A percentile compares a stretch with the other conserved stretches of the same genome.
Evolutionary conservation across 2,797 vertebrate species (phyloP).

Genomic region (Macropodus opercularis): DNA sequence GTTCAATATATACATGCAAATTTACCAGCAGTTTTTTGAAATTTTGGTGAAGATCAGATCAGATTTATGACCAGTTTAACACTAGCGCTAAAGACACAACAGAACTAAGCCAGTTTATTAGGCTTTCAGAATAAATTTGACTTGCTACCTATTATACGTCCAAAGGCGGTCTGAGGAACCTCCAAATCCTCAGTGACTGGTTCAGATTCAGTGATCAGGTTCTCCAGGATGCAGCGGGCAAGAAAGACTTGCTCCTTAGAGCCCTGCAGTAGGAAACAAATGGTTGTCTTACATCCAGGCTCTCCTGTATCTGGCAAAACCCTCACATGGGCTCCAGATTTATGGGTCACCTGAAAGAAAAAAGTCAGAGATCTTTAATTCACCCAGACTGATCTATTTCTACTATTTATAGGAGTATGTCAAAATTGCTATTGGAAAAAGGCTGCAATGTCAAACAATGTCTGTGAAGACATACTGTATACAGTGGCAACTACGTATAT

Average conservation of each 20-base stretch:
- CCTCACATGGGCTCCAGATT: constrained; percentile 83
- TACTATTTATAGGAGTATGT: too few species aligned
- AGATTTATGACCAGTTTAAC: neutral
- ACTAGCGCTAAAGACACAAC: neutral
- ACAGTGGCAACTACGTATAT: too few species aligned
- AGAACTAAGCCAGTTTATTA: neutral
- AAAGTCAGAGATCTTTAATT: too few species aligned
- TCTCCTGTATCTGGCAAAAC: constrained; percentile 60
- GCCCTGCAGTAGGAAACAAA: constrained; percentile 86
- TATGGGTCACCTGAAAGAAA: constrained; percentile 80
- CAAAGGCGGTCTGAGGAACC: constrained; percentile 86
- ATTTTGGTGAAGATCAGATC: too few species aligned
- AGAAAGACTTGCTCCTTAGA: constrained; percentile 85
- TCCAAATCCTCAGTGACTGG: constrained; percentile 79
- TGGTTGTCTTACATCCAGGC: constrained; percentile 42
- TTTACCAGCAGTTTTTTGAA: too few species aligned
- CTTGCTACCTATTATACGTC: constrained; percentile 92
- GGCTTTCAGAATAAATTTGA: neutral
- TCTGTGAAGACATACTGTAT: too few species aligned
- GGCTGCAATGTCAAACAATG: too few species aligned
- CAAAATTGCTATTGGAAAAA: too few species aligned
- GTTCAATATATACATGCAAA: too few species aligned
- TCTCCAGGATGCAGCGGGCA: constrained; percentile 85
- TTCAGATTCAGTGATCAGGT: constrained; percentile 80
- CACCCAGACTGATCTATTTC: too few species aligned